A percentile compares a stretch with the other conserved stretches of the same genome.
phyloP scores from a whole-genome alignment of 2,113 vertebrate species.

The Bujurquina vittata region DNA sequence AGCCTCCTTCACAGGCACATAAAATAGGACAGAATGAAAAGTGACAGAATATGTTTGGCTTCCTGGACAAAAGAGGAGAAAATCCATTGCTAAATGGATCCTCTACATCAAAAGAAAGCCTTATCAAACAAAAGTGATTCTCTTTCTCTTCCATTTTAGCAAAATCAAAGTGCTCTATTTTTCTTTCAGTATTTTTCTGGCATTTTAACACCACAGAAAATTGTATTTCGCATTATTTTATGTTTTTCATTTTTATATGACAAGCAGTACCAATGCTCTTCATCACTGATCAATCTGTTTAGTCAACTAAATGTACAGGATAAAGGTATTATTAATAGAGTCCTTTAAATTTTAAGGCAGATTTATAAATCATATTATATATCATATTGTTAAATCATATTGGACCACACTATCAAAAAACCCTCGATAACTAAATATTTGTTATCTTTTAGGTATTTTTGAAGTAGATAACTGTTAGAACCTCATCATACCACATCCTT shows the following conservation, averaged over 20 bases:
- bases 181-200: background rate
- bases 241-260: background rate
- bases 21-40: conserved; percentile 32
- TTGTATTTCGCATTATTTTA: background rate
- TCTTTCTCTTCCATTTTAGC: conserved; percentile 24
- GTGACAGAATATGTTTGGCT: conserved; percentile 36
- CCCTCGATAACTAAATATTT: too few relatives aligned
- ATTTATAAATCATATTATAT: too few relatives aligned
- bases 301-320: too few relatives aligned
- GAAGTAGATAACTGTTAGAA: too few relatives aligned
- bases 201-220: background rate
- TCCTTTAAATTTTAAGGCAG: too few relatives aligned
- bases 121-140: conserved; percentile 26
- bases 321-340: too few relatives aligned
- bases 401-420: too few relatives aligned
- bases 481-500: too few relatives aligned
- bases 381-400: too few relatives aligned
- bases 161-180: conserved; percentile 29
- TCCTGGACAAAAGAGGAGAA: conserved; percentile 32
- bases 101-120: conserved; percentile 44
- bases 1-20: conserved; percentile 1
- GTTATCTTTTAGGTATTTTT: too few relatives aligned
- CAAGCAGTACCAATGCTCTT: background rate
- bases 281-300: too few relatives aligned
- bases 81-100: conserved; percentile 49